A percentile compares a stretch with the other conserved stretches of the same genome.
Conservation (phyloP, 53 echinoderm and acorn worm genomes). For the Actinopyga echinites region DNA sequence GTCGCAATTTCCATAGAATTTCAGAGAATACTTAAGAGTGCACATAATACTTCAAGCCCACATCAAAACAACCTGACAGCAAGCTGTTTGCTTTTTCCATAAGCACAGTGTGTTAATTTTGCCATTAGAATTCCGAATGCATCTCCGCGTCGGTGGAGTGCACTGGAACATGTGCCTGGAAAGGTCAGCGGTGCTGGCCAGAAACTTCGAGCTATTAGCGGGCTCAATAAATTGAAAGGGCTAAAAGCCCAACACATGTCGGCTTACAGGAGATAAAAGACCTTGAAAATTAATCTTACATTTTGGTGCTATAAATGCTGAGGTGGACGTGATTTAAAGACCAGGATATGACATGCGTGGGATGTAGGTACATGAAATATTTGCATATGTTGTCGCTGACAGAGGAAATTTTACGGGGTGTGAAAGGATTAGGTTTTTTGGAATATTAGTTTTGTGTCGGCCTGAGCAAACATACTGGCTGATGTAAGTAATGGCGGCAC, state of each 20-base stretch:
- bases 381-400: no score
- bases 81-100: neutral
- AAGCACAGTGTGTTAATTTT: conserved; percentile 4
- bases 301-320: neutral
- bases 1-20: no score
- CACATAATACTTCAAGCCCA: no score
- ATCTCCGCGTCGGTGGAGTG: neutral
- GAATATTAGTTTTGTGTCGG: no score
- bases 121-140: conserved; percentile 8
- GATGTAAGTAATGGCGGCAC: no score
- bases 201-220: conserved; percentile 13
- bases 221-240: conserved; percentile 33
- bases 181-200: conserved; percentile 18
- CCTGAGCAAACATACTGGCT: no score
- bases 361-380: neutral
- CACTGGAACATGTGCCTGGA: conserved; percentile 23
- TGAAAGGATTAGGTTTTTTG: no score
- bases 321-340: conserved; percentile 20
- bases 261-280: conserved; percentile 35
- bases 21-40: no score
- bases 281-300: conserved; percentile 36
- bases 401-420: no score
- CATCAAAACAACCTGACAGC: no score
- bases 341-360: conserved; percentile 8
- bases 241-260: conserved; percentile 38